phyloP scores from a whole-genome alignment of 2,113 vertebrate genomes.

The Caretta caretta region DNA sequence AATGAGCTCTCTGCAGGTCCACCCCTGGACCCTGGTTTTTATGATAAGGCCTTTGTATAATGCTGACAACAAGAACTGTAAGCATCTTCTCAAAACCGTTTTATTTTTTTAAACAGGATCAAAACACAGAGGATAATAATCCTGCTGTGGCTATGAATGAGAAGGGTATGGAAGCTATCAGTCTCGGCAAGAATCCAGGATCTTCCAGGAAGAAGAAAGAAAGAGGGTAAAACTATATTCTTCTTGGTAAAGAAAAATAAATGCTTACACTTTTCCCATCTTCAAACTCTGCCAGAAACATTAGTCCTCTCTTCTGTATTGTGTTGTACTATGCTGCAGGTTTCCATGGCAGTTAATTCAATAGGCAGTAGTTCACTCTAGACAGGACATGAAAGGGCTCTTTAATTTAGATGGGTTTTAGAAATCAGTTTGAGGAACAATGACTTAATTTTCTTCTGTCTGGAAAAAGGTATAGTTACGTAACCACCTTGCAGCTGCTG shows the following conservation, averaged over 20 bases:
- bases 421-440: conserved; percentile 1
- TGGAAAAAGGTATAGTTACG: conserved; percentile 56
- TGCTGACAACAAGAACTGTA: background rate
- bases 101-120: conserved; percentile 46
- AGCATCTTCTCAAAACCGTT: background rate
- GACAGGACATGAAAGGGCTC: background rate
- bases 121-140: conserved; percentile 11
- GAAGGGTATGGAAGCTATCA: background rate
- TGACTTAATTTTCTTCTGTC: conserved; percentile 16
- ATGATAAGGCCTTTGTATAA: background rate
- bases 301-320: background rate
- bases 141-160: background rate
- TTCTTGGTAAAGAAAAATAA: background rate
- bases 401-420: conserved; percentile 20
- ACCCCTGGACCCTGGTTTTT: background rate
- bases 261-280: background rate
- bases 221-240: conserved; percentile 53
- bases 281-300: conserved; percentile 22
- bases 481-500: conserved; percentile 63
- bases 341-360: conserved; percentile 5
- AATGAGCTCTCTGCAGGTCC: background rate
- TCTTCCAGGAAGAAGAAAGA: conserved; percentile 48
- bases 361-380: background rate
- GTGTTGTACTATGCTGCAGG: background rate
- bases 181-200: background rate